Evolutionary conservation across 2,888 invertebrate genomes (phyloP), one percentile per base, ranked within the genome.

Genomic region (Dascillus cervinus): DNA sequence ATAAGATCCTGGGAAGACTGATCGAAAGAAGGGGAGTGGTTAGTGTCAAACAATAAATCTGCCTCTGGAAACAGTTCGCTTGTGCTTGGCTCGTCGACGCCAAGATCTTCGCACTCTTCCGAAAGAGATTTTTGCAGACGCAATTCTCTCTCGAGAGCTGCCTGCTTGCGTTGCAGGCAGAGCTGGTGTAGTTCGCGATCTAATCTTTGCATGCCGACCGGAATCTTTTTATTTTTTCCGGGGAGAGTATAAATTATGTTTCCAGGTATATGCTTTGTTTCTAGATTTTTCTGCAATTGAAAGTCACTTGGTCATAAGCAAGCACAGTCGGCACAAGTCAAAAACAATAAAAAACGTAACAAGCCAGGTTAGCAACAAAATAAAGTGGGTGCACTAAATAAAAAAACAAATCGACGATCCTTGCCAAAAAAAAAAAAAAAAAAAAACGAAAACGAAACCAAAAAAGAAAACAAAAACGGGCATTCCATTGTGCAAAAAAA

Each of bases 1-100:
- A 46, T 24, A n/a, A 44, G 21, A 23, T 48, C 47, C 9, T 49
- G 50, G n/a, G 56, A 52, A 29, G 55, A 47, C 23, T 55, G 55
- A 38, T 62, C 60, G 45, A 70, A 73, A 1, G 72, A 67, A 12
- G 79, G 80, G 0, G 82, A 80, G 46, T 82, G 81, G 44, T 82
- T 82, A 0, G 78, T 71, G 32, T 82, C 77, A 49, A 83, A 81
- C 26, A 82, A 59, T 27, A 82, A 61, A 54, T 83, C 83, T 0
- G 82, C 82, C 51, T 84, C 84, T 1, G 84, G 83, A 55, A 84
- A 84, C 41, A 84, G 62, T 51, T 84, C 84, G 38, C 82, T 80
- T 0, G 83, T 80, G n/a, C 82, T 82, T 0, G 83, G 83, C 23
- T 83, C 82, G 49, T 82, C 84, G 27, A 84, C 83, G 3, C 84